phyloP scores from a whole-genome alignment of 2,797 vertebrate genomes.

The Microtus californicus region DNA sequence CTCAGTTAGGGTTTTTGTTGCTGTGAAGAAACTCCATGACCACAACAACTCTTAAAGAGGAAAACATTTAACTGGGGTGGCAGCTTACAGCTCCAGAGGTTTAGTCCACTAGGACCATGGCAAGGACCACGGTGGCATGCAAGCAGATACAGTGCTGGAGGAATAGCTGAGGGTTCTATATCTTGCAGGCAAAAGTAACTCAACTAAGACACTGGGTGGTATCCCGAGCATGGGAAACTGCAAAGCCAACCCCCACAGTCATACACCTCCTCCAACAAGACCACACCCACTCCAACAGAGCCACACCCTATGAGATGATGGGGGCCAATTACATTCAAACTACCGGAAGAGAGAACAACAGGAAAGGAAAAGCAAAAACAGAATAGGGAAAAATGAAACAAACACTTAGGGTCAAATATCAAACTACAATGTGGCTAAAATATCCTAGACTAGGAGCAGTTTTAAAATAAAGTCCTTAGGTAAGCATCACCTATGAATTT shows the following conservation, averaged over 20 bases:
- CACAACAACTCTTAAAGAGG: background rate
- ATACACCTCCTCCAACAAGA: background rate
- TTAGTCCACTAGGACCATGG: background rate
- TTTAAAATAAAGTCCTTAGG: background rate
- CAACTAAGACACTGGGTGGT: background rate
- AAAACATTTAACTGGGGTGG: background rate
- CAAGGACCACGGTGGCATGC: background rate
- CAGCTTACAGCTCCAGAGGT: background rate
- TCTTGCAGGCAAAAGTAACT: background rate
- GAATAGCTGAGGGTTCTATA: background rate
- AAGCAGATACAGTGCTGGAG: background rate
- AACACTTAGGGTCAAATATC: background rate
- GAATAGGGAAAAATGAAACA: background rate
- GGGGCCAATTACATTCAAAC: background rate
- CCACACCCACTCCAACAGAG: background rate
- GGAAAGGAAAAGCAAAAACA: background rate
- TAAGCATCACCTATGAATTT: background rate
- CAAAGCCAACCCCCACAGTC: background rate
- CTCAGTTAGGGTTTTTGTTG: background rate
- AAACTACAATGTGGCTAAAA: background rate
- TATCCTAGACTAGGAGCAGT: background rate
- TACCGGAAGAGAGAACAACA: background rate
- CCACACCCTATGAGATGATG: background rate
- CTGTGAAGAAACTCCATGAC: background rate
- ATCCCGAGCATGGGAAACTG: background rate